Base-by-base conservation (phyloP, 23 tunicate species). In the Phallusia fumigata region DNA sequence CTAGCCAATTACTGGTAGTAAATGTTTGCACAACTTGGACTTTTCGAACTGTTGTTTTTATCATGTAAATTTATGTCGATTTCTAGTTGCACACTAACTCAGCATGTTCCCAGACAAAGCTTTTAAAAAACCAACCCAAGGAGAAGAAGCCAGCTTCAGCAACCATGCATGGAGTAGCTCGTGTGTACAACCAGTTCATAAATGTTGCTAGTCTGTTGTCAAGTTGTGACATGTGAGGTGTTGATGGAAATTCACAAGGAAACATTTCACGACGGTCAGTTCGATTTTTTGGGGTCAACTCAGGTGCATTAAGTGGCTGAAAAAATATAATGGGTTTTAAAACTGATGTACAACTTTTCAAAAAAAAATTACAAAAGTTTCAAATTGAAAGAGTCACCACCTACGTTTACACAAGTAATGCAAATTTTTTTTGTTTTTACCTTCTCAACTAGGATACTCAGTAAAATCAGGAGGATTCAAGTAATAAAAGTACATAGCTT, bases 131-230 rank as follows among this genome's bases (percentile, higher is more conserved):
- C 69, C 1, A 58, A 74, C 77, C 77, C 16, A 74, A 28, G 19
- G 36, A 74, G 19, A 21, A 74, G 13, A 74, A 74, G 22, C 77
- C 77, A 5, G 77, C 77, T 11, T 32, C 77, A 3, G 77, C 77
- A 8, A 74, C 5, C 36, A 32, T 33, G 3, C 77, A 3, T 32
- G 40, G 44, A 16, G 77, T 32, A 3, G 77, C 77, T 19, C 40
- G 22, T 32, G 77, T 74, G 13, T 74, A 74, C 12, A 32, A 32
- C 77, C 77, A 74, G 16, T 74, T 33, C 19, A 19, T 5, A 33
- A 74, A 74, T 19, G 77, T 74, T 32, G 36, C 40, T 2, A 74
- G 28, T 74, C 77, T 32, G 40, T 31, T 74, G 28, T 30, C 40
- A 30, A 32, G 2, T 32, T 30, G 22, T 74, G 36, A 33, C 77